A percentile compares a stretch with the other conserved stretches of the same genome.
Conservation (phyloP, 2,888 invertebrate genomes). For the Melolontha melolontha region DNA sequence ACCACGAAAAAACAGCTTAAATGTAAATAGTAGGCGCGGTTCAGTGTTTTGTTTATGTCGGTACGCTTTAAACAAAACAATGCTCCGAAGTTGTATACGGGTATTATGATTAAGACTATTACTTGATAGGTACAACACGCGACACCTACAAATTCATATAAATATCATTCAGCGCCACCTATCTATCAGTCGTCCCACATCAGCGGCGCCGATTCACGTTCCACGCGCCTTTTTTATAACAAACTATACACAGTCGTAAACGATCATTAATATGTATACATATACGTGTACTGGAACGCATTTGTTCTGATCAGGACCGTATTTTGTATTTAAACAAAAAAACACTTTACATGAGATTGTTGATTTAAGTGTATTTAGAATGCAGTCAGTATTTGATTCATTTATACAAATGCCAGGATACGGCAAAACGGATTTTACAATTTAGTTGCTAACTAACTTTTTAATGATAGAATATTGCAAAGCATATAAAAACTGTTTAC, state of each 20-base stretch:
- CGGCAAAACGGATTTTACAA: no score
- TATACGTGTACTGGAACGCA: conserved; percentile 16
- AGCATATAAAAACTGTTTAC: no score
- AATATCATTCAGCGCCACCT: conserved; percentile 38
- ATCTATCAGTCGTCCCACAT: conserved; percentile 40
- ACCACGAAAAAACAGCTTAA: conserved; percentile 9
- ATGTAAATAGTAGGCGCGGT: conserved; percentile 25
- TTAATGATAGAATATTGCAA: no score
- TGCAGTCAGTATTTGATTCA: no score
- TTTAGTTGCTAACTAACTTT: no score
- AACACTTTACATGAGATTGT: no score
- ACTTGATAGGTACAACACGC: conserved; percentile 18
- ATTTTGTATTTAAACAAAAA: conserved; percentile 5
- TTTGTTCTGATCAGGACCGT: conserved; percentile 23
- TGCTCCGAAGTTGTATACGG: conserved; percentile 18
- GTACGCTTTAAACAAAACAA: conserved; percentile 6
- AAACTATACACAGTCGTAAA: conserved; percentile 23
- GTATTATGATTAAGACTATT: conserved; percentile 27
- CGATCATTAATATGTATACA: conserved; percentile 32
- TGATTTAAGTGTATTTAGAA: no score
- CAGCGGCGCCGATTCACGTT: conserved; percentile 41
- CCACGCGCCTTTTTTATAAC: conserved; percentile 36
- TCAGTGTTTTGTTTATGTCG: background rate
- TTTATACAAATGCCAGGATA: no score
- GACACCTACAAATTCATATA: conserved; percentile 39